Percentiles rank a stretch among this genome's conserved stretches.
These are phyloP conservation scores for Intellagama lesueurii DNA, from an alignment of 2,797 vertebrate species.

Conservation along the genomic window DNA sequence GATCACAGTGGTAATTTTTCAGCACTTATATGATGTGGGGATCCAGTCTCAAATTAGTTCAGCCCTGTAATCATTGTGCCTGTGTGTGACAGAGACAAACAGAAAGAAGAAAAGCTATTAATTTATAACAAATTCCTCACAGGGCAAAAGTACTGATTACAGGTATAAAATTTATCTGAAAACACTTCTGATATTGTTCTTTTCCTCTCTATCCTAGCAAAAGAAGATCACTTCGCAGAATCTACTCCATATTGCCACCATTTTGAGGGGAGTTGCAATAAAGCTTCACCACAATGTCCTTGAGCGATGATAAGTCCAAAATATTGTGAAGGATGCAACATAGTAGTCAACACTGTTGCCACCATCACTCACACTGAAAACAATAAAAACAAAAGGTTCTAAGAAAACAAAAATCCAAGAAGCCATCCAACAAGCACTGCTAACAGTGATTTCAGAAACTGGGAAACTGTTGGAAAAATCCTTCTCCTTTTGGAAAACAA, in stretches of 20 bases:
- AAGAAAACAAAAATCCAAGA: background rate
- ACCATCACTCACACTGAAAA: background rate
- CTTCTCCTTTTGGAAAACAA: background rate
- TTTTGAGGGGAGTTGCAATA: background rate
- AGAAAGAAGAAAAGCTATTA: background rate
- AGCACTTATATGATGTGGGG: background rate
- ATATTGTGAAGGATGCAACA: background rate
- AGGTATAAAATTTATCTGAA: background rate
- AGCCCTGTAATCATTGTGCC: background rate
- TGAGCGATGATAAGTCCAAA: background rate
- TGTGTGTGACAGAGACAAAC: background rate
- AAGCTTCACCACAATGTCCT: background rate
- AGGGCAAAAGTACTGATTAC: background rate
- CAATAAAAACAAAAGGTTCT: no score
- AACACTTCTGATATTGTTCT: background rate
- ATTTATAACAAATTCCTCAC: background rate
- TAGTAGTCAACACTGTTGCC: background rate
- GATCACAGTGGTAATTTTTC: background rate
- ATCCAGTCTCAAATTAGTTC: background rate
- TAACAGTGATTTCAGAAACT: background rate
- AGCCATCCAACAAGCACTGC: background rate
- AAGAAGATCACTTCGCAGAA: background rate
- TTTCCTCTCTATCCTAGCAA: background rate
- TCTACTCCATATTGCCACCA: background rate
- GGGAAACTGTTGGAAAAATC: background rate